Conservation (phyloP, 2,888 invertebrate species). For the Tetramorium bicarinatum region DNA sequence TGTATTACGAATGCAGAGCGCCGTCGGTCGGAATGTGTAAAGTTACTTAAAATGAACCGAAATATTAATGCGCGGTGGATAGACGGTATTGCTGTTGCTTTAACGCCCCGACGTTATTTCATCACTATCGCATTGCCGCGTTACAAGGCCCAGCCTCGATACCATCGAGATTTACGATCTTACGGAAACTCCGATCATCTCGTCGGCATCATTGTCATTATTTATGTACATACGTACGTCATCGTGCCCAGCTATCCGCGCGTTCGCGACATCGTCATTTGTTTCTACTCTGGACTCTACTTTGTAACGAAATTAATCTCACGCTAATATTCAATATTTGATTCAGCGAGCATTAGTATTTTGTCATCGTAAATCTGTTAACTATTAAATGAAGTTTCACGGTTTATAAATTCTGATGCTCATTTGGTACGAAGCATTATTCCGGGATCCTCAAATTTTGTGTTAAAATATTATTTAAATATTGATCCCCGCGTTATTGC, state of each 20-base stretch:
- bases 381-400: neutral
- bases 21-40: slow-evolving; percentile 24
- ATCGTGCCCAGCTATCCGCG: neutral
- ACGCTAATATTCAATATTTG: slow-evolving; percentile 9
- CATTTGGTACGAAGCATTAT: neutral
- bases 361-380: neutral
- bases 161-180: slow-evolving; percentile 48
- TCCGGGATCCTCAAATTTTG: neutral
- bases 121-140: slow-evolving; percentile 5
- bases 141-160: neutral
- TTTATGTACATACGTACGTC: slow-evolving; percentile 16
- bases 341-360: neutral
- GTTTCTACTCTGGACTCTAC: neutral
- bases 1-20: slow-evolving; percentile 21
- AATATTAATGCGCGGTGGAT: slow-evolving; percentile 33
- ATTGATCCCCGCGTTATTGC: slow-evolving; percentile 5
- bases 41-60: slow-evolving; percentile 42
- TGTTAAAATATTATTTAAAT: slow-evolving; percentile 47
- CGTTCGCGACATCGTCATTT: slow-evolving; percentile 16
- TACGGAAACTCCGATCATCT: slow-evolving; percentile 23
- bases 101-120: slow-evolving; percentile 16
- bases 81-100: slow-evolving; percentile 28
- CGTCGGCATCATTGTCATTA: slow-evolving; percentile 23
- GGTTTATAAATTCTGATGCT: slow-evolving; percentile 15
- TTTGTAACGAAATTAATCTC: slow-evolving; percentile 14